Evolutionary conservation across 2,888 invertebrate genomes (phyloP).

Genomic region (Melitaea athalia): DNA sequence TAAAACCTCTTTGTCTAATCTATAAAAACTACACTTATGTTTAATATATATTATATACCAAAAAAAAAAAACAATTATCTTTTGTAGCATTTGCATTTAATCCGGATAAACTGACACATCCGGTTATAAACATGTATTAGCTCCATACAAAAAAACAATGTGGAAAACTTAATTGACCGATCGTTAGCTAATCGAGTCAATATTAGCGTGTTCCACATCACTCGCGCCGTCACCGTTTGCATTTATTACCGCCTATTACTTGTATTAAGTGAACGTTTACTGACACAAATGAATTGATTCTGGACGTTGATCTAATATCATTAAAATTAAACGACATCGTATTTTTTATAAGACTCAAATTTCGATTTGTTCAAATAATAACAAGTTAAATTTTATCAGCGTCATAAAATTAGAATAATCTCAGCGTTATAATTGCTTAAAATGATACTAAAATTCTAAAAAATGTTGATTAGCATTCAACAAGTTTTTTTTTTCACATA

Average conservation of each 20-base stretch:
- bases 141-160: background rate
- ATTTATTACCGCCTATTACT: background rate
- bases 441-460: no score
- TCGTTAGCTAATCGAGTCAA: constrained; percentile 7
- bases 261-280: background rate
- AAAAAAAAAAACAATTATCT: background rate
- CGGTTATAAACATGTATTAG: background rate
- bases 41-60: no score
- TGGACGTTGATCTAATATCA: background rate
- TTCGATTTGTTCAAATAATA: no score
- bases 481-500: no score
- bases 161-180: background rate
- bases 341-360: no score
- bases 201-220: constrained; percentile 8
- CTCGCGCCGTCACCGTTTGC: background rate
- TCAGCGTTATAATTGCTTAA: no score
- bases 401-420: no score
- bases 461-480: no score
- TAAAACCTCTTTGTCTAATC: no score
- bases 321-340: no score
- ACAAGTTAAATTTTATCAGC: no score
- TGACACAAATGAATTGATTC: background rate
- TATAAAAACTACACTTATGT: no score
- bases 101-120: background rate
- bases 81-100: background rate